These are phyloP conservation scores for Toxotes chatareus DNA, from an alignment of 2,113 vertebrate genomes.

Conservation along the genomic window DNA sequence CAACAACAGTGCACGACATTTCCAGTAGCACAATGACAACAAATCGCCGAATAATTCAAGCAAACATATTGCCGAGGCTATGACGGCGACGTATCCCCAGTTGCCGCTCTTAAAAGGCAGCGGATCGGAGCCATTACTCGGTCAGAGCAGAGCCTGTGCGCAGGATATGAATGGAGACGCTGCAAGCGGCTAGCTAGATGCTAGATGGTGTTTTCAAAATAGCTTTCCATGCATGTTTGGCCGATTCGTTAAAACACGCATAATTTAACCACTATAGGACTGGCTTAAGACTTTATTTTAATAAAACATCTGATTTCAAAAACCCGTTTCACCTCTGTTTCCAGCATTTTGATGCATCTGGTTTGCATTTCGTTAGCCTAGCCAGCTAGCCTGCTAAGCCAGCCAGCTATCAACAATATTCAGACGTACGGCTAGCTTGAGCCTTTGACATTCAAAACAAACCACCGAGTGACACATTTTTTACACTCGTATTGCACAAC, in stretches of 20 bases:
- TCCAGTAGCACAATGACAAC: background rate
- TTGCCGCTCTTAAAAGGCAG: slow-evolving; percentile 54
- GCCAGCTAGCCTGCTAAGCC: slow-evolving; percentile 75
- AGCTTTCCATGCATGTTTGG: slow-evolving; percentile 50
- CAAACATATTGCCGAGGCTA: background rate
- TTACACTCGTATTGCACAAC: slow-evolving; percentile 17
- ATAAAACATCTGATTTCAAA: slow-evolving; percentile 12
- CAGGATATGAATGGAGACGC: slow-evolving; percentile 83
- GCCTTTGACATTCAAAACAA: slow-evolving; percentile 83
- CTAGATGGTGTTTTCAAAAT: slow-evolving; percentile 71
- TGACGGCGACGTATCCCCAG: background rate
- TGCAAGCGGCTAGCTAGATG: slow-evolving; percentile 72
- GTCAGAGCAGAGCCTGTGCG: slow-evolving; percentile 66
- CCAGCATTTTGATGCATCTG: slow-evolving; percentile 52
- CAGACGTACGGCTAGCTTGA: slow-evolving; percentile 78
- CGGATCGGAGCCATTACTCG: slow-evolving; percentile 72
- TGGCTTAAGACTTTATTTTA: slow-evolving; percentile 1
- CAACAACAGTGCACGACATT: background rate
- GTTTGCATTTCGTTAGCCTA: slow-evolving; percentile 78
- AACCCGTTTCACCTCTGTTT: slow-evolving; percentile 4
- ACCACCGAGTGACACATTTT: slow-evolving; percentile 65
- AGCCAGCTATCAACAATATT: slow-evolving; percentile 82
- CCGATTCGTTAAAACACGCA: background rate
- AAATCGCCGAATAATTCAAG: background rate
- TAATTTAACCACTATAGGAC: background rate